Evolutionary conservation across 2,888 invertebrate genomes (phyloP), one percentile per base, ranked within the genome.

Genomic region (Drosophila cracens): DNA sequence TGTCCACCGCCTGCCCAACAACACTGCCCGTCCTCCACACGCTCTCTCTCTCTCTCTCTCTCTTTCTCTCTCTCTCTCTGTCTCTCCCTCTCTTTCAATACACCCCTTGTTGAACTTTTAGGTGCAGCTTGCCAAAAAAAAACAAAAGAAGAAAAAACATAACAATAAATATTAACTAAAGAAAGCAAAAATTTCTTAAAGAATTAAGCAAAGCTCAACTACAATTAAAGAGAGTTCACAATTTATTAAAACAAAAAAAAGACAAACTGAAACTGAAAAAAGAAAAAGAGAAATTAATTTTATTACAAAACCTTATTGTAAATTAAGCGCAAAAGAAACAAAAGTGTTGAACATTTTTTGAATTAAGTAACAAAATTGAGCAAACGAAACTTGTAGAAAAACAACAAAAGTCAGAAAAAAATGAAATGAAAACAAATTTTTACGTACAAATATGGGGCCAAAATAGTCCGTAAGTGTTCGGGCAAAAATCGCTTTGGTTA

Each of bases 391-490:
- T 87, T 87, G 81, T 76, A 87, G 86, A 90, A 88, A 88, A 88
- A 88, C 87, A 88, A 88, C 90, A 88, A 88, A 90, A 86, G 62
- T 71, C 60, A 83, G 64, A 38, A 51, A 38, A 51, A 76, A 56
- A 60, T 63, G 46, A 66, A 62, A 57, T 59, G 54, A 66, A 58
- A 80, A 70, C 62, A 16, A 36, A 49, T 57, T 62, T 49, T 67
- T 38, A 54, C 34, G 31, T 56, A 60, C 46, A 76, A 65, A 71
- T 82, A 93, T 91, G 93, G 93, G 93, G 93, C 93, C 93, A 92
- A 81, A 82, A 88, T 92, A 92, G 93, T 93, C 92, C 92, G 92
- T 93, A 93, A 93, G 93, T 92, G 92, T 93, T 93, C 93, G 93
- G 92, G 91, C 91, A 90, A 93, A 93, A 93, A 92, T 92, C 79